phyloP scores from a whole-genome alignment of 2,797 vertebrate genomes.

The Danio tinwini region DNA sequence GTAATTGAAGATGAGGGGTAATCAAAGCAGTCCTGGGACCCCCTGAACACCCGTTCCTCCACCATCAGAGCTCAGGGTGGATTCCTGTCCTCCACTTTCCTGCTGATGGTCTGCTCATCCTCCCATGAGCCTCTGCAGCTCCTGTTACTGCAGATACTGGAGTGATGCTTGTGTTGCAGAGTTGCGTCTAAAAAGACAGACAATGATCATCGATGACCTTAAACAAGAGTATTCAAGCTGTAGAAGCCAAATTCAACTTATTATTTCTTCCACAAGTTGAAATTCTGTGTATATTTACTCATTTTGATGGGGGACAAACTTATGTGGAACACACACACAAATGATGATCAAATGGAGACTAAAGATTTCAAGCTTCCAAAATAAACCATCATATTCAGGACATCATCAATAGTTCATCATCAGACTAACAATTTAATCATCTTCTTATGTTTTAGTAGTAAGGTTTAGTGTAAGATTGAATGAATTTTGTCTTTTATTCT shows the following conservation, averaged over 20 bases:
- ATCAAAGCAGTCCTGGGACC: constrained; percentile 54
- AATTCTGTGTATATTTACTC: background rate
- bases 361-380: background rate
- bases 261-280: background rate
- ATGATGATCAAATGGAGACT: background rate
- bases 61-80: constrained; percentile 20
- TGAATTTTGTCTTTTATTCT: too few relatives aligned
- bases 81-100: constrained; percentile 36
- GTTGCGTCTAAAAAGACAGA: constrained; percentile 20
- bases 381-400: background rate
- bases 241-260: background rate
- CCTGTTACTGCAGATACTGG: constrained; percentile 56
- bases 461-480: background rate
- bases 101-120: background rate
- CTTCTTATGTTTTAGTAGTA: background rate
- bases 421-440: too few relatives aligned
- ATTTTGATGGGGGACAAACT: background rate
- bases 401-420: too few relatives aligned
- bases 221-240: background rate
- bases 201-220: constrained; percentile 4
- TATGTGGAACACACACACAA: background rate
- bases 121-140: constrained; percentile 31
- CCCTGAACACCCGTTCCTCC: constrained; percentile 38
- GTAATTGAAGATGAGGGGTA: constrained; percentile 53
- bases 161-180: constrained; percentile 33